phyloP scores from a whole-genome alignment of 2,113 vertebrate genomes.

The Podilymbus podiceps region DNA sequence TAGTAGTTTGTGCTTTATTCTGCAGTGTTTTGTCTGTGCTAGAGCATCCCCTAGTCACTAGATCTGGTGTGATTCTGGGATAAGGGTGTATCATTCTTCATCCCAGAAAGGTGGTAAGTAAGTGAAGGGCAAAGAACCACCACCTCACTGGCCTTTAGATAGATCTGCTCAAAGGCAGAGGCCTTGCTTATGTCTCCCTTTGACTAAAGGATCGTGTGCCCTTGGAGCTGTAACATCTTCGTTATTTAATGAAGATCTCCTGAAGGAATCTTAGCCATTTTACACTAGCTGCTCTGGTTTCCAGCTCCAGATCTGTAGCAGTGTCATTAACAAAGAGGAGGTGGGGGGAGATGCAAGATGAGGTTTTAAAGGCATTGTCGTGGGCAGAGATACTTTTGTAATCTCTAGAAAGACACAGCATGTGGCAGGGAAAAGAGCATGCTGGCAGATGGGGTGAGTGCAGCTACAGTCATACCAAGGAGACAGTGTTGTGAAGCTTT shows the following conservation, averaged over 20 bases:
- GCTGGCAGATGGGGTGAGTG: constrained; percentile 16
- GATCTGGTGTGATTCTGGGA: neutral
- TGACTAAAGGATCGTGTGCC: neutral
- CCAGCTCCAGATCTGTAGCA: neutral
- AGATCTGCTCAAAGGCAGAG: neutral
- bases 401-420: constrained; percentile 8
- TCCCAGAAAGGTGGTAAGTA: neutral
- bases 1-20: neutral
- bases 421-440: neutral
- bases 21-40: neutral
- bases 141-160: neutral
- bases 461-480: neutral
- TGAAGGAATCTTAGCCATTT: neutral
- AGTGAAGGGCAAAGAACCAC: neutral
- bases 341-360: neutral
- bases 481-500: neutral
- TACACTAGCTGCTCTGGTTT: neutral
- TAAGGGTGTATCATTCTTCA: neutral
- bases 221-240: neutral
- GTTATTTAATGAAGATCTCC: neutral
- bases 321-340: neutral
- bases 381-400: constrained; percentile 3
- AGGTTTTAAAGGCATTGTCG: neutral
- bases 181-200: neutral
- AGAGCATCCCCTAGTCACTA: neutral